These are phyloP conservation scores for Melipona bicolor DNA, from an alignment of 2,888 invertebrate genomes.

Conservation along the genomic window DNA sequence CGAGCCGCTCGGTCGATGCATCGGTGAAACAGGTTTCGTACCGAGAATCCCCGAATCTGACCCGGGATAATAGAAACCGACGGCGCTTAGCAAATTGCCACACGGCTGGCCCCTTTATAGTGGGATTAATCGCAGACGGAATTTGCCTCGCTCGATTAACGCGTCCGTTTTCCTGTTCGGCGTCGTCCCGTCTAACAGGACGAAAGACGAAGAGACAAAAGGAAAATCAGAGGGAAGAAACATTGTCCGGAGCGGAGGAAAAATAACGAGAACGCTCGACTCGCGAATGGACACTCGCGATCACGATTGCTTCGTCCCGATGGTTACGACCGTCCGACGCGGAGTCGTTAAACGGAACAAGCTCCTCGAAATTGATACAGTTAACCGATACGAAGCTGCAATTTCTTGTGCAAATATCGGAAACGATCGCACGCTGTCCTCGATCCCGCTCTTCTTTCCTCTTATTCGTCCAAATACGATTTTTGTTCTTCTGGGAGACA, in stretches of 20 bases:
- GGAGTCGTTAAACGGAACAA: slow-evolving; percentile 38
- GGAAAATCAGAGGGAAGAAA: background rate
- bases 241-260: no score
- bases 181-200: slow-evolving; percentile 24
- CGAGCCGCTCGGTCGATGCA: slow-evolving; percentile 40
- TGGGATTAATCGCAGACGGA: slow-evolving; percentile 58
- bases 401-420: slow-evolving; percentile 44
- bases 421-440: background rate
- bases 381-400: slow-evolving; percentile 36
- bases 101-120: slow-evolving; percentile 52
- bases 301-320: slow-evolving; percentile 30
- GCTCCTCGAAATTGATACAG: slow-evolving; percentile 31
- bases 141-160: slow-evolving; percentile 51
- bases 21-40: slow-evolving; percentile 70
- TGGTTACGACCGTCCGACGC: slow-evolving; percentile 3
- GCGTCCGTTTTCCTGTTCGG: slow-evolving; percentile 34
- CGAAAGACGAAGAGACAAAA: background rate
- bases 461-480: background rate
- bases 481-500: background rate
- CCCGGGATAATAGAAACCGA: slow-evolving; percentile 67
- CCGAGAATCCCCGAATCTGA: slow-evolving; percentile 69
- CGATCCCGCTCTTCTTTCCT: background rate
- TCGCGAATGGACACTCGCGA: slow-evolving; percentile 9
- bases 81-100: slow-evolving; percentile 61
- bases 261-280: background rate